Evolutionary conservation across 92 coral and sea anemone species (phyloP), one percentile per base, ranked within the genome.

Genomic region (Parazoanthus swiftii): DNA sequence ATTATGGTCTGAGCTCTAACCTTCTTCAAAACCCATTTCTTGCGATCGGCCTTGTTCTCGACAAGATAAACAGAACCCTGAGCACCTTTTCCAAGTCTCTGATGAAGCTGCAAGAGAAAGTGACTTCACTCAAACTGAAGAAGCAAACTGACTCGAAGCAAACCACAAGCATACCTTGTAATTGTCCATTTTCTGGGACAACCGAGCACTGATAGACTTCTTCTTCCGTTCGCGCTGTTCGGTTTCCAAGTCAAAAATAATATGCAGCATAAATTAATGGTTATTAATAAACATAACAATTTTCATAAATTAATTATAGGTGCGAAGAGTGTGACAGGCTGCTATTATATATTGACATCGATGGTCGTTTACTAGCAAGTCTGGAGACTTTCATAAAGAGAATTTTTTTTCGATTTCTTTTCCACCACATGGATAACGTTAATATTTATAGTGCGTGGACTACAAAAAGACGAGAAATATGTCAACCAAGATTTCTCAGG

Each of bases 1-100:
- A 39, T 72, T 37, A 86, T 71, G 18, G 66, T 16, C 70, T 70
- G 70, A 43, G 36, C 74, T 46, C 88, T 81, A 37, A 96, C 99
- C 98, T 97, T 97, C 91, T 97, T 97, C 76, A 97, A 75, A 0
- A 95, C 99, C 82, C 93, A 97, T 77, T 88, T 87, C 89, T 88
- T 91, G 63, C 91, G 81, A 88, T 97, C 99, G 33, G 81, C 81
- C 81, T 95, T 97, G 91, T 97, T 92, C 83, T 97, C 99, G 26
- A 91, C 97, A 75, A 95, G 81, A 88, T 89, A 97, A 26, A 97
- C 99, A 2, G 99, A 92, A 2, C 99, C 99, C 74, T 97, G 99
- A 1, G 98, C 99, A 8, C 99, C 98, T 87, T 97, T 97, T 33
- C 99, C 99, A 15, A 97, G 92, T 70, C 99, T 92, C 86, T 97